Conservation (phyloP, 1,140 invertebrate genomes). For the Panagrolaimus sp. region DNA sequence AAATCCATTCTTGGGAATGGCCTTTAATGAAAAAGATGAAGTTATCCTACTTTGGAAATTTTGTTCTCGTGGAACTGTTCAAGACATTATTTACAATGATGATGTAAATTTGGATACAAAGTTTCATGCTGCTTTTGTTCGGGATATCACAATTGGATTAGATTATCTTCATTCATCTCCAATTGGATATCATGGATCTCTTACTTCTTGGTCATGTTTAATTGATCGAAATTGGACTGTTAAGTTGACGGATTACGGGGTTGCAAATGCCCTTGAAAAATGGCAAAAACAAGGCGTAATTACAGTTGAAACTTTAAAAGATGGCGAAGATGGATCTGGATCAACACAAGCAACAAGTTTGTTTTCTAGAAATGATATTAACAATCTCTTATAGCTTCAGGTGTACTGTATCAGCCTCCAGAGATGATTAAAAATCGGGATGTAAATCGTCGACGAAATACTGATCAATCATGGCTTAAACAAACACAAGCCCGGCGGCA, state of each 20-base stretch:
- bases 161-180: slow-evolving; percentile 53
- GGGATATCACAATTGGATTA: slow-evolving; percentile 56
- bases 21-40: slow-evolving; percentile 57
- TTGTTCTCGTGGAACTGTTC: slow-evolving; percentile 54
- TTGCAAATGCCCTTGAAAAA: slow-evolving; percentile 51
- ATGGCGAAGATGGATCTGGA: slow-evolving; percentile 51
- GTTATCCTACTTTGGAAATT: slow-evolving; percentile 56
- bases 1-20: slow-evolving; percentile 55
- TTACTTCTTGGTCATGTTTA: slow-evolving; percentile 56
- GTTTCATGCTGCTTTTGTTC: slow-evolving; percentile 55
- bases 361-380: neutral
- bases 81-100: slow-evolving; percentile 57
- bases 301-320: slow-evolving; percentile 48
- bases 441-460: slow-evolving; percentile 34
- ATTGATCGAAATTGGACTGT: slow-evolving; percentile 59
- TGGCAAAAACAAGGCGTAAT: slow-evolving; percentile 55
- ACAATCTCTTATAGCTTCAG: neutral
- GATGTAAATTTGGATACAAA: slow-evolving; percentile 48
- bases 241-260: slow-evolving; percentile 56
- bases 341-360: slow-evolving; percentile 52
- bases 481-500: slow-evolving; percentile 44
- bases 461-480: slow-evolving; percentile 49
- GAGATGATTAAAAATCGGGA: slow-evolving; percentile 40
- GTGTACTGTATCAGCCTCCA: slow-evolving; percentile 27
- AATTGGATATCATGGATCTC: slow-evolving; percentile 58